These are phyloP conservation scores for Keiferia lycopersicella DNA, from an alignment of 2,888 invertebrate genomes.

Conservation along the genomic window DNA sequence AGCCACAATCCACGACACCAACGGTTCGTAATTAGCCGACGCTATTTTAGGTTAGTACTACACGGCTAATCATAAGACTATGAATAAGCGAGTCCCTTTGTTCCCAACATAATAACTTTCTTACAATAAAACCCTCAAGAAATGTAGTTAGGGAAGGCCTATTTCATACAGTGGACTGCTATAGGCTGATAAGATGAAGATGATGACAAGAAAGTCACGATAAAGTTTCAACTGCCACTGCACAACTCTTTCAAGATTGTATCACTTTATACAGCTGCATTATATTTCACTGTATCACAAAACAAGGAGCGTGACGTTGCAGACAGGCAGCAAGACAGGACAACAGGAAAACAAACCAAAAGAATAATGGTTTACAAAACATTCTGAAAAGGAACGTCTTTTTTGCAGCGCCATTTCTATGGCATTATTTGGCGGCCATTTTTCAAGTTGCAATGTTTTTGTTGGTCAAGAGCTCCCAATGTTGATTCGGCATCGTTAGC, in stretches of 20 bases:
- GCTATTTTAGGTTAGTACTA: too few relatives aligned
- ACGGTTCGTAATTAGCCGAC: too few relatives aligned
- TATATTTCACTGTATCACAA: slow-evolving; percentile 12
- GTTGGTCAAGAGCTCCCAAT: neutral
- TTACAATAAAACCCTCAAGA: neutral
- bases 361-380: slow-evolving; percentile 21
- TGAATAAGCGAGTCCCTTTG: neutral
- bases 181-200: too few relatives aligned
- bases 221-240: neutral
- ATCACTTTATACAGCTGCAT: neutral
- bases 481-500: slow-evolving; percentile 16
- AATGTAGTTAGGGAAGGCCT: too few relatives aligned
- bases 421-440: slow-evolving; percentile 11
- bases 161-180: too few relatives aligned
- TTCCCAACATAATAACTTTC: neutral
- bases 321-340: slow-evolving; percentile 16
- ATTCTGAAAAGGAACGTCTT: slow-evolving; percentile 7
- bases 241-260: neutral
- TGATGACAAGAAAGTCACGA: neutral
- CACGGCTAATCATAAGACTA: too few relatives aligned
- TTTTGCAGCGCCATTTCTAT: slow-evolving; percentile 15
- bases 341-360: slow-evolving; percentile 14
- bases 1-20: too few relatives aligned
- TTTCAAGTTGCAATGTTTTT: slow-evolving; percentile 17
- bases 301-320: slow-evolving; percentile 1